Evolutionary conservation across 2,888 invertebrate genomes (phyloP).

Genomic region (Sphaerophoria rueppellii): DNA sequence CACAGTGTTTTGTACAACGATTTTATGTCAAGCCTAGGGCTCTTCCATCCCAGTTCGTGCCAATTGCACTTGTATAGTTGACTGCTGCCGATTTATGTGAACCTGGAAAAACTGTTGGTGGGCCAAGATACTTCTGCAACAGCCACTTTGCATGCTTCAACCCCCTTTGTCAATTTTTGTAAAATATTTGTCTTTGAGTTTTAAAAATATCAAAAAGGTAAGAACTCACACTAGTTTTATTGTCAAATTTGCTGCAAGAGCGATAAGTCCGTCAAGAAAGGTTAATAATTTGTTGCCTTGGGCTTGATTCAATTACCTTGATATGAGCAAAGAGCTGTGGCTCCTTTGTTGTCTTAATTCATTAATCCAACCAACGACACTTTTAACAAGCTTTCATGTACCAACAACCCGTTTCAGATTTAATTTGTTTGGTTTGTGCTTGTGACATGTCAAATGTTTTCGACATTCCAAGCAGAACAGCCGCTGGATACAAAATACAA

Average conservation of each 20-base stretch:
- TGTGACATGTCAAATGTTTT: slow-evolving; percentile 75
- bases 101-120: background rate
- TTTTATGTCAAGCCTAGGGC: background rate
- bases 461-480: slow-evolving; percentile 80
- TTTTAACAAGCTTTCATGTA: too few relatives aligned
- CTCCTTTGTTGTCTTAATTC: too few relatives aligned
- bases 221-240: too few relatives aligned
- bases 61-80: slow-evolving; percentile 72
- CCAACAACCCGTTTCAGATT: too few relatives aligned
- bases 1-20: slow-evolving; percentile 5
- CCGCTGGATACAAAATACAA: slow-evolving; percentile 74
- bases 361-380: too few relatives aligned
- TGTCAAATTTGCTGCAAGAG: too few relatives aligned
- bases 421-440: slow-evolving; percentile 72
- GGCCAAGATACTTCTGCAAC: slow-evolving; percentile 51
- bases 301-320: too few relatives aligned
- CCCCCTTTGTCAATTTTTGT: slow-evolving; percentile 64
- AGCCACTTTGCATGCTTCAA: slow-evolving; percentile 67
- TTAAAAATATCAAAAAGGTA: too few relatives aligned
- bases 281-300: too few relatives aligned
- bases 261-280: too few relatives aligned
- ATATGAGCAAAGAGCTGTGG: too few relatives aligned
- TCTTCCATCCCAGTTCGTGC: slow-evolving; percentile 47
- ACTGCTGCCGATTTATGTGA: slow-evolving; percentile 68
- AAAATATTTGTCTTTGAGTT: slow-evolving; percentile 48